phyloP scores from a whole-genome alignment of 2,888 invertebrate species.

The Agapostemon virescens region DNA sequence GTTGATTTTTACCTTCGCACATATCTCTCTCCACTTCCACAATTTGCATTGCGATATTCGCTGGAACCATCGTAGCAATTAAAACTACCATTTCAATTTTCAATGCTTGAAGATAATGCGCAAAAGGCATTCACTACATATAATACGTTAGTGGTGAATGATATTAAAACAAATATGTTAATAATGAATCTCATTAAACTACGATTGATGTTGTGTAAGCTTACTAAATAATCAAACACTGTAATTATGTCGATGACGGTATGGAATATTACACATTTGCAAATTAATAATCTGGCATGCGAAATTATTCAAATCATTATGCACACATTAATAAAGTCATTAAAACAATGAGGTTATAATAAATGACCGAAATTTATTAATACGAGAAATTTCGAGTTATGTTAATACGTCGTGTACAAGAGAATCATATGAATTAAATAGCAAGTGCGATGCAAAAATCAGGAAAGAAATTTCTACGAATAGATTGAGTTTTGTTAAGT shows the following conservation, averaged over 20 bases:
- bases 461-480: not conserved
- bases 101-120: not conserved
- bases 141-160: not conserved
- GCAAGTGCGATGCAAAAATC: not conserved
- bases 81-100: not conserved
- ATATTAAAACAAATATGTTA: conserved; percentile 2
- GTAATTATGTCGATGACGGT: conserved; percentile 8
- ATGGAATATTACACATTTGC: conserved; percentile 5
- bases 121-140: not conserved
- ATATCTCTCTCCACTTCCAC: not conserved
- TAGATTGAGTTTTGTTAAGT: not conserved
- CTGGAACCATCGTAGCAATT: not conserved
- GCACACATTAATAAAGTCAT: conserved; percentile 12
- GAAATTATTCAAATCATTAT: conserved; percentile 12
- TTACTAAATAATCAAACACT: conserved; percentile 6
- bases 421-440: not conserved
- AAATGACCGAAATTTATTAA: not conserved
- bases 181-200: conserved; percentile 3
- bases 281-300: conserved; percentile 8
- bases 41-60: not conserved
- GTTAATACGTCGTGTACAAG: not conserved
- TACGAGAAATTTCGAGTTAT: not conserved
- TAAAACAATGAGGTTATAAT: conserved; percentile 1
- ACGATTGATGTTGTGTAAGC: conserved; percentile 8
- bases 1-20: not conserved